Conservation (phyloP, 2,797 vertebrate species). For the Sebastes steindachneri region DNA sequence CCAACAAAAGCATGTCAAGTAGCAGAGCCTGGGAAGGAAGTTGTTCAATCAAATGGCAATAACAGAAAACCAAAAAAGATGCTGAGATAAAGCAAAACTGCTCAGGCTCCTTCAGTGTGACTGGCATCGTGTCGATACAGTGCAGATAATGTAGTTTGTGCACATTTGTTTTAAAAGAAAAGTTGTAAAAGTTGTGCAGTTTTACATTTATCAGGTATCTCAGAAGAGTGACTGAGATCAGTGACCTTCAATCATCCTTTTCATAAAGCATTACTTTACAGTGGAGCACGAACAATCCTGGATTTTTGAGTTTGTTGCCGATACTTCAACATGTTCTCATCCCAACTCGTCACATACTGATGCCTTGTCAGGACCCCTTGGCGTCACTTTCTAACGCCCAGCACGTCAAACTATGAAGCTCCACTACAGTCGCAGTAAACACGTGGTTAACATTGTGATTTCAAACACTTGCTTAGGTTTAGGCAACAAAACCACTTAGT, state of each 20-base stretch:
- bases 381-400: too few species aligned
- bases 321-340: too few species aligned
- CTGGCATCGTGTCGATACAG: constrained; percentile 1
- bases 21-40: constrained; percentile 12
- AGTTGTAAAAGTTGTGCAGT: neutral
- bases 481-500: neutral
- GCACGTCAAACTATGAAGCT: too few species aligned
- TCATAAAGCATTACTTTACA: neutral
- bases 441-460: too few species aligned
- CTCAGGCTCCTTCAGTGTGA: neutral
- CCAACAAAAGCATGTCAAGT: constrained; percentile 23
- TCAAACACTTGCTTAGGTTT: too few species aligned
- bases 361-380: too few species aligned
- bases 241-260: neutral
- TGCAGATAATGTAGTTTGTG: too few species aligned
- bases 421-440: too few species aligned
- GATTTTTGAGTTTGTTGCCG: too few species aligned
- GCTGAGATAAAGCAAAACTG: constrained; percentile 27
- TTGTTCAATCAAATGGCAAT: constrained; percentile 24
- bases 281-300: neutral
- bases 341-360: too few species aligned
- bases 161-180: constrained; percentile 1
- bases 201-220: neutral
- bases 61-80: constrained; percentile 38
- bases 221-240: neutral